Percentiles rank a stretch among this genome's conserved stretches.
phyloP scores from a whole-genome alignment of 2,113 vertebrate genomes.

The Guaruba guarouba region DNA sequence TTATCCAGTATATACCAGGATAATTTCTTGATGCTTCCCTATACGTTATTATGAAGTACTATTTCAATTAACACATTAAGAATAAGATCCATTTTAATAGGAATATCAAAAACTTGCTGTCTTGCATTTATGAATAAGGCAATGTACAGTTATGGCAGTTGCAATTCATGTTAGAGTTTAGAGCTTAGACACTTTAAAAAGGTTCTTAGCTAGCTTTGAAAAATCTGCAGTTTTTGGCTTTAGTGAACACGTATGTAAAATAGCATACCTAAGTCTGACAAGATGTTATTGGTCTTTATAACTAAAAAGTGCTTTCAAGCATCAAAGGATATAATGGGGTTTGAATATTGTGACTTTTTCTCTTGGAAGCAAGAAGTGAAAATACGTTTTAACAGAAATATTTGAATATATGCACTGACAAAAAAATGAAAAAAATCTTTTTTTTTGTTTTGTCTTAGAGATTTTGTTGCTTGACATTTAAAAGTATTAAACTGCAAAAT shows the following conservation, averaged over 20 bases:
- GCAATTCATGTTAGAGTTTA: not conserved
- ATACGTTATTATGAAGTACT: not conserved
- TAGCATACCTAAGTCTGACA: not conserved
- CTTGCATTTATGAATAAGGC: not conserved
- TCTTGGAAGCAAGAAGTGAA: not conserved
- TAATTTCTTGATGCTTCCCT: not conserved
- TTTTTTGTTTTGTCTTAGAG: not conserved
- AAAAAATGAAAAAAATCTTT: not conserved
- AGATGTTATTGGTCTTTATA: not conserved
- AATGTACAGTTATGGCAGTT: not conserved
- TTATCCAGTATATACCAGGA: not conserved
- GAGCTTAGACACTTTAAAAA: not conserved
- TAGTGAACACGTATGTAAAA: not conserved
- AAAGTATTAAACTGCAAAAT: constrained; percentile 61
- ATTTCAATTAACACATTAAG: not conserved
- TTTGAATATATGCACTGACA: not conserved
- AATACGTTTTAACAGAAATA: not conserved
- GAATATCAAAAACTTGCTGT: not conserved
- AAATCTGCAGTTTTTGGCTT: not conserved
- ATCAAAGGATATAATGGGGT: not conserved
- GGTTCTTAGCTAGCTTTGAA: not conserved
- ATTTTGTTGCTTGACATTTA: constrained; percentile 66
- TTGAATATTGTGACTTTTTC: not conserved
- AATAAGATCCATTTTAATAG: not conserved
- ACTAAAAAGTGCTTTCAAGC: not conserved